These are phyloP conservation scores for Megaceryle alcyon DNA, from an alignment of 2,797 vertebrate species.

Conservation along the genomic window DNA sequence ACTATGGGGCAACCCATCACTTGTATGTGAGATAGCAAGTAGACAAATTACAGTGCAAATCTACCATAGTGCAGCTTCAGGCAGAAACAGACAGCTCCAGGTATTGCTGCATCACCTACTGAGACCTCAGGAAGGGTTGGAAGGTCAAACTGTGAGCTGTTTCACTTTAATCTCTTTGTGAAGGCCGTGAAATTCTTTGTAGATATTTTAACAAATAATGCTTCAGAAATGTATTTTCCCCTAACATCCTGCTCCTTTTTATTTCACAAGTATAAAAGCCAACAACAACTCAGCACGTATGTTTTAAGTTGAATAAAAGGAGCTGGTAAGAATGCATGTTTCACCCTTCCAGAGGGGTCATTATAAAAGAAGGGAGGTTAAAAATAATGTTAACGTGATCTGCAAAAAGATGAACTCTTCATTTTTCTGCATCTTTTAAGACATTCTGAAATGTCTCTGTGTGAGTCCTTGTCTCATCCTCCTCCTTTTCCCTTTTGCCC, in stretches of 20 bases:
- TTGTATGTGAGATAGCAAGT: not conserved
- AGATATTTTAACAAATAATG: slow-evolving; percentile 62
- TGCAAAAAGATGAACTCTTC: slow-evolving; percentile 22
- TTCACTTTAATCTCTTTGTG: slow-evolving; percentile 51
- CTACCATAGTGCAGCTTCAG: not conserved
- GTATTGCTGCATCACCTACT: slow-evolving; percentile 29
- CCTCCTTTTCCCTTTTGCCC: not conserved
- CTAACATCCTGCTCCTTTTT: slow-evolving; percentile 26
- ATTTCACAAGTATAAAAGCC: slow-evolving; percentile 32
- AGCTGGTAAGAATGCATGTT: slow-evolving; percentile 24
- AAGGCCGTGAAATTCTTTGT: slow-evolving; percentile 9
- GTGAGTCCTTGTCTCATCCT: not conserved
- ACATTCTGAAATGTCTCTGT: not conserved
- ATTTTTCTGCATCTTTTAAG: slow-evolving; percentile 33
- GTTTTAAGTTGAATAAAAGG: slow-evolving; percentile 48
- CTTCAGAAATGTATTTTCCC: slow-evolving; percentile 43
- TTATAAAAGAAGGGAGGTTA: slow-evolving; percentile 49
- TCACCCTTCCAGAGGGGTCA: slow-evolving; percentile 55
- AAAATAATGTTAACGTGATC: slow-evolving; percentile 44
- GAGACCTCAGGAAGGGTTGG: slow-evolving; percentile 20
- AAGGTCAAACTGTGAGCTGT: slow-evolving; percentile 48
- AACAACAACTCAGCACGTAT: slow-evolving; percentile 47
- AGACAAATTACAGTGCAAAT: not conserved
- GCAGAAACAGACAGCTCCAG: not conserved
- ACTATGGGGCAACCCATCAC: not conserved